These are phyloP conservation scores for Discoglossus pictus DNA, from an alignment of 2,797 vertebrate species.

Conservation along the genomic window DNA sequence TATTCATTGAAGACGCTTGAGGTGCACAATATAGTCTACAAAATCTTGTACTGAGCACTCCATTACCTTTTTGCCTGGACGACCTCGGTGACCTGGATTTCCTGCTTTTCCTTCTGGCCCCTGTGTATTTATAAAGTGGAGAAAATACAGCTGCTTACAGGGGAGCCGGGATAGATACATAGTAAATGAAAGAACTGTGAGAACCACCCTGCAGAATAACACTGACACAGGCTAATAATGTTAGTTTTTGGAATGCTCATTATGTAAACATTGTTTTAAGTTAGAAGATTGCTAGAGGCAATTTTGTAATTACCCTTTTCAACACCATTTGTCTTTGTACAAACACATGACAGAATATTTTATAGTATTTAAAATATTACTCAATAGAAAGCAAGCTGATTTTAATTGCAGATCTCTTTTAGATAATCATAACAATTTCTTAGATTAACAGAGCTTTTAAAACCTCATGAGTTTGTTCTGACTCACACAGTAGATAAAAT, in stretches of 20 bases:
- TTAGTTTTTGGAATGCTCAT: not conserved
- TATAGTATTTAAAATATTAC: not conserved
- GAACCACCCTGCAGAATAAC: slow-evolving; percentile 15
- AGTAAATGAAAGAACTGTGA: slow-evolving; percentile 35
- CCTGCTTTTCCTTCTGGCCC: slow-evolving; percentile 88
- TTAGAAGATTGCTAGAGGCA: no score
- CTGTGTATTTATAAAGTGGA: slow-evolving; percentile 65
- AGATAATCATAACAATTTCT: no score
- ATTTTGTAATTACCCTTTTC: no score
- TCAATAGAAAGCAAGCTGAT: not conserved
- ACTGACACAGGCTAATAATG: slow-evolving; percentile 40
- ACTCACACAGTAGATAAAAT: no score
- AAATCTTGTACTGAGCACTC: no score
- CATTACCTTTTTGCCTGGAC: slow-evolving; percentile 90
- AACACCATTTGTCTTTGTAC: not conserved
- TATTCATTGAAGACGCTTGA: no score
- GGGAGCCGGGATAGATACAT: slow-evolving; percentile 6
- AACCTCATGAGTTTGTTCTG: no score
- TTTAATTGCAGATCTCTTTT: no score
- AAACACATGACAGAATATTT: not conserved
- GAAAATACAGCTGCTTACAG: slow-evolving; percentile 48
- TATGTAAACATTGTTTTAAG: no score
- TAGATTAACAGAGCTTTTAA: no score
- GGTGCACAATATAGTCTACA: no score
- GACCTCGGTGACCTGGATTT: slow-evolving; percentile 82